Evolutionary conservation across 2,888 invertebrate genomes (phyloP).

Genomic region (Cordylochernes scorpioides): DNA sequence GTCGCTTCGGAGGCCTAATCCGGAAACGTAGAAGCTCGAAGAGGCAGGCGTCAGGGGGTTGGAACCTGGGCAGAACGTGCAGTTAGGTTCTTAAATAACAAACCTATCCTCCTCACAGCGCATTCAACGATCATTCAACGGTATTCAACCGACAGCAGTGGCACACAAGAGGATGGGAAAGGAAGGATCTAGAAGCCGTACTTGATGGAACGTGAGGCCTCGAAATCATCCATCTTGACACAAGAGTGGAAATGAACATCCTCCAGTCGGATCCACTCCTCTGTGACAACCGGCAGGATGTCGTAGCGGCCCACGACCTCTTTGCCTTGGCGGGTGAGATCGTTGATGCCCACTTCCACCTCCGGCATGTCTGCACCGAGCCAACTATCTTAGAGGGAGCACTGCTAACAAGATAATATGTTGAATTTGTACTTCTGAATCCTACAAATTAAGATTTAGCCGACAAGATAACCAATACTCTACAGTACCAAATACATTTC

Average conservation of each 20-base stretch:
- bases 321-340: slow-evolving; percentile 85
- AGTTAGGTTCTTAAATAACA: background rate
- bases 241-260: slow-evolving; percentile 76
- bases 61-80: slow-evolving; percentile 29
- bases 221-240: slow-evolving; percentile 70
- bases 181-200: slow-evolving; percentile 15
- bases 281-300: slow-evolving; percentile 91
- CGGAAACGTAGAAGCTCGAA: slow-evolving; percentile 88
- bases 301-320: slow-evolving; percentile 97
- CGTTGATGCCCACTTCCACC: slow-evolving; percentile 88
- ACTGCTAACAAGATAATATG: no score
- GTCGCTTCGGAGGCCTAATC: slow-evolving; percentile 73
- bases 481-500: no score
- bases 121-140: no score
- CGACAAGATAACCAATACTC: no score
- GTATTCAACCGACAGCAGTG: no score
- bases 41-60: slow-evolving; percentile 89
- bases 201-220: slow-evolving; percentile 22
- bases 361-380: slow-evolving; percentile 61
- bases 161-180: no score
- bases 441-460: no score
- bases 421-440: no score
- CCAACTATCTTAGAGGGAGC: no score
- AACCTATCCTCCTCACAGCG: background rate
- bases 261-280: slow-evolving; percentile 95